Evolutionary conservation across 2,888 invertebrate genomes (phyloP).

Genomic region (Rhabditophanes sp.): DNA sequence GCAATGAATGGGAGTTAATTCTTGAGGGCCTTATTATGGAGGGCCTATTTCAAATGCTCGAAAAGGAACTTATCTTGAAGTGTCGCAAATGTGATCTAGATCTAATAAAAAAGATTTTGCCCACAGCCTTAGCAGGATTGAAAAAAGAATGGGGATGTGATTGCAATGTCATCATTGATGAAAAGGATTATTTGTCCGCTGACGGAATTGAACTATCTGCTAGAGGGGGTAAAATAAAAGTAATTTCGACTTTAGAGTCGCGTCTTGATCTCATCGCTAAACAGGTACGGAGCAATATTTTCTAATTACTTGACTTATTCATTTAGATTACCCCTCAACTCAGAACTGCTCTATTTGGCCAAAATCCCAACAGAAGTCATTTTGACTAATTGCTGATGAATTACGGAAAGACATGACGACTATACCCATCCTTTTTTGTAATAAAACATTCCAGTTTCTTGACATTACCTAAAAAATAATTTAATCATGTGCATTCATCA

Average conservation of each 20-base stretch:
- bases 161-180: slow-evolving; percentile 4
- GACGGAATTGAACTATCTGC: slow-evolving; percentile 8
- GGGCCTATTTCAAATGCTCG: slow-evolving; percentile 6
- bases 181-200: slow-evolving; percentile 3
- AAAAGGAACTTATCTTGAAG: slow-evolving; percentile 5
- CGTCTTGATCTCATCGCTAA: slow-evolving; percentile 7
- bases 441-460: too few species aligned
- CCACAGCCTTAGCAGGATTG: slow-evolving; percentile 3
- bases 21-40: slow-evolving; percentile 6
- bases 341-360: slow-evolving; percentile 8
- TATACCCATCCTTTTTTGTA: too few species aligned
- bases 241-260: slow-evolving; percentile 7
- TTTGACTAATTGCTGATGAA: slow-evolving; percentile 4
- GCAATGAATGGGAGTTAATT: slow-evolving; percentile 8
- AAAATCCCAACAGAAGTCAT: slow-evolving; percentile 7
- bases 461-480: too few species aligned
- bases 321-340: slow-evolving; percentile 8
- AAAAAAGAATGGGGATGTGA: slow-evolving; percentile 4
- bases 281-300: too few species aligned
- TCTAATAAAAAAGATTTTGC: background rate
- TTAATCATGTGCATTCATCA: too few species aligned
- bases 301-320: too few species aligned
- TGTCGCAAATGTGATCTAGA: slow-evolving; percentile 6
- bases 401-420: too few species aligned
- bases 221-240: slow-evolving; percentile 6